Percentiles rank a stretch among this genome's conserved stretches.
Conservation (phyloP, 2,888 invertebrate species). For the Pollenia labialis region DNA sequence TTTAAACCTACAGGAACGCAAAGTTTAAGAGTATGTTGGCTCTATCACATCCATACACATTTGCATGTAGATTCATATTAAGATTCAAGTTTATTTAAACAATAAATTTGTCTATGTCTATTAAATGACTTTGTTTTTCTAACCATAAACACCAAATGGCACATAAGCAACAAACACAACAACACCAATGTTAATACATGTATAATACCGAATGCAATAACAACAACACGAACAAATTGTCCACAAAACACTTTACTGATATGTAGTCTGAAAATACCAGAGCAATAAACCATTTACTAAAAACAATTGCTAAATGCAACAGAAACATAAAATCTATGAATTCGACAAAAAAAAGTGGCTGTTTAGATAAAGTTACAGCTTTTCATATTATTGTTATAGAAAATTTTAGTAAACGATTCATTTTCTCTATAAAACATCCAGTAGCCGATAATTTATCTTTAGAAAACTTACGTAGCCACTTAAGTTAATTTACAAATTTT, state of each 20-base stretch:
- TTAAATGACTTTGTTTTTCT: constrained; percentile 66
- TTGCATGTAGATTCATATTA: constrained; percentile 59
- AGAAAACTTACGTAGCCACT: no score
- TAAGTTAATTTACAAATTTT: no score
- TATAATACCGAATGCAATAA: constrained; percentile 43
- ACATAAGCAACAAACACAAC: constrained; percentile 62
- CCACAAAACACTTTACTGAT: constrained; percentile 46
- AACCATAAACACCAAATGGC: constrained; percentile 76
- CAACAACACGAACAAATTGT: constrained; percentile 56
- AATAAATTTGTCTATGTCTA: constrained; percentile 75
- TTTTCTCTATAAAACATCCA: no score
- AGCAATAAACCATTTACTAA: constrained; percentile 63
- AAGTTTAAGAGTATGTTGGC: neutral
- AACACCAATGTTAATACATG: constrained; percentile 27
- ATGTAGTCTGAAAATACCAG: neutral
- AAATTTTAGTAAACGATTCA: no score
- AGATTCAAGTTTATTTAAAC: constrained; percentile 75
- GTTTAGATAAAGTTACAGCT: neutral
- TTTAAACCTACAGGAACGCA: constrained; percentile 15
- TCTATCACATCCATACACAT: neutral
- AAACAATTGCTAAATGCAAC: constrained; percentile 64
- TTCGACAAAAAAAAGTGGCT: neutral
- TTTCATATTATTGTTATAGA: no score
- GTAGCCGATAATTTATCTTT: no score
- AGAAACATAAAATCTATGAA: constrained; percentile 44